Base-by-base conservation (phyloP, 2,888 invertebrate genomes). In the Orchesella flavescens region DNA sequence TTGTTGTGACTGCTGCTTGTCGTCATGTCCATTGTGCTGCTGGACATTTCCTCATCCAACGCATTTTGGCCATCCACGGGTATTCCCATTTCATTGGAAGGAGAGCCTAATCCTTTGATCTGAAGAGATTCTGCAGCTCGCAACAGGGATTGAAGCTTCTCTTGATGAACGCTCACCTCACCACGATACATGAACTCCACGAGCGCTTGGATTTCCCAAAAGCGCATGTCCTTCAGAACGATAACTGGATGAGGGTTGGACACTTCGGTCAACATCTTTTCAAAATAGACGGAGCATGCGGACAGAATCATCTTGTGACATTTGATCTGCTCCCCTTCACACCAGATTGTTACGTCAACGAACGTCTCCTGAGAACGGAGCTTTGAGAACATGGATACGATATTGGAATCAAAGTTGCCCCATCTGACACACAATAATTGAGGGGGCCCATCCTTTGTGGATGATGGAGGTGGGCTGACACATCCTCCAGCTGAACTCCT, bases 371-470 rank as follows among this genome's bases (percentile, higher is more conserved):
- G 85, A 72, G 85, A 85, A 44, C 87, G 83, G 55, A 88, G 86
- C 69, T 88, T 88, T 71, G 88, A 87, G 84, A 88, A 88, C 88
- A 88, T 88, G 75, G 88, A 87, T 68, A 88, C 87, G 69, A 88
- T 88, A 76, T 88, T 88, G 46, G 88, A 87, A 86, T 88, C 88
- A 68, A 87, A 88, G 84, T 88, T 88, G 23, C 88, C 88, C 88
- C 88, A 88, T 74, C 88, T 87, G 84, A 88, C 88, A 61, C 88
- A 88, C 10, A 88, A 82, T 34, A 88, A 69, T 61, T 87, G 88
- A 2, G 88, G 86, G 53, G 87, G 85, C 44, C 84, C 84, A 55
- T 85, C 86, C 44, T 80, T 79, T 21, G 69, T 59, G 5, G 68
- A 19, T 55, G 73, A 63, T 21, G 82, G 78, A 43, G 82, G 74